phyloP scores from a whole-genome alignment of 1,140 invertebrate genomes.

The Psix sp. region DNA sequence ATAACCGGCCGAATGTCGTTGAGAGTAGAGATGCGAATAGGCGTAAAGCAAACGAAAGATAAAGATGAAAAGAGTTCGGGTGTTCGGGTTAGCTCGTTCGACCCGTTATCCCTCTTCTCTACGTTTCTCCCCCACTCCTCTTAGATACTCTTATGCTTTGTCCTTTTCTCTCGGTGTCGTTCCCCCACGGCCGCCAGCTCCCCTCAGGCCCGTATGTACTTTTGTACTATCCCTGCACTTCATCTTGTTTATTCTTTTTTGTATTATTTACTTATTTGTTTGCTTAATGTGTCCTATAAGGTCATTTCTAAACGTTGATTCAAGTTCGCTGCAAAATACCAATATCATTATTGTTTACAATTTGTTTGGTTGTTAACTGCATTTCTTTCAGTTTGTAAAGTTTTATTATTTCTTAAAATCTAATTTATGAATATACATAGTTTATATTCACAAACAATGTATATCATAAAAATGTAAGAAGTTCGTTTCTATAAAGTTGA shows the following conservation, averaged over 20 bases:
- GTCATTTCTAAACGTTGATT: no score
- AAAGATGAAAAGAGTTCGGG: slow-evolving; percentile 52
- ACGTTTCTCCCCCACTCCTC: slow-evolving; percentile 24
- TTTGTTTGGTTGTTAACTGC: no score
- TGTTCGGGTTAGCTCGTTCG: slow-evolving; percentile 77
- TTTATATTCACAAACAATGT: no score
- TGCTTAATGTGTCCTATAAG: no score
- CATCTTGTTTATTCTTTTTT: background rate
- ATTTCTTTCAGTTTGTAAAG: no score
- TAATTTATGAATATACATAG: no score
- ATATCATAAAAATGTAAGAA: no score
- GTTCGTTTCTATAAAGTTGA: no score
- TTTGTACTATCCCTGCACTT: background rate
- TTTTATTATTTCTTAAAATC: no score
- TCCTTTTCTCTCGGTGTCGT: slow-evolving; percentile 39
- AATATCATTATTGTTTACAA: no score
- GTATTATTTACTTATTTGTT: background rate
- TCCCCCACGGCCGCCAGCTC: slow-evolving; percentile 20
- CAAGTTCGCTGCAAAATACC: no score
- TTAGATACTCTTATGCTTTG: slow-evolving; percentile 10
- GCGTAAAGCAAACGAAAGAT: slow-evolving; percentile 11
- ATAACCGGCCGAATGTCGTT: slow-evolving; percentile 30
- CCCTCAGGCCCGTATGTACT: slow-evolving; percentile 18
- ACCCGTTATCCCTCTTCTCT: slow-evolving; percentile 75
- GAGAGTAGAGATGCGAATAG: slow-evolving; percentile 11